phyloP scores from a whole-genome alignment of 2,113 vertebrate species.

The Axis porcinus region DNA sequence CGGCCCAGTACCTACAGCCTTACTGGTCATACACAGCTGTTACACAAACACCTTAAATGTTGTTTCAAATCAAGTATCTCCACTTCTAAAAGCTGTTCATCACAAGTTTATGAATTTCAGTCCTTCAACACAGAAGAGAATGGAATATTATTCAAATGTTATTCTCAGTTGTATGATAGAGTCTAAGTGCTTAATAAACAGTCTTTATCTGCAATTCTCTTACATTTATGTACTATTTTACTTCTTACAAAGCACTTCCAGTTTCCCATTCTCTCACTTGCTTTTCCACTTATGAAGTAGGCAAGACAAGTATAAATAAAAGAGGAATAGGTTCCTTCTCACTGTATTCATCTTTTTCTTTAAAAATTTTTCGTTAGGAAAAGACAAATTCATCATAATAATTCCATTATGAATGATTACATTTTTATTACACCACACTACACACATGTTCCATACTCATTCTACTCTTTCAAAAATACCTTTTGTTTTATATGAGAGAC shows the following conservation, averaged over 20 bases:
- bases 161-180: not conserved
- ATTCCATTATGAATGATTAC: not conserved
- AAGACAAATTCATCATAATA: not conserved
- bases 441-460: not conserved
- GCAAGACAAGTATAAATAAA: not conserved
- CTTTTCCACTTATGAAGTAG: not conserved
- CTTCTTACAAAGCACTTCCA: not conserved
- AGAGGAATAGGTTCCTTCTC: not conserved
- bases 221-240: not conserved
- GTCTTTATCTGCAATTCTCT: not conserved
- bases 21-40: not conserved
- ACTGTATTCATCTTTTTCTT: not conserved
- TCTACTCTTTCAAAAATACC: not conserved
- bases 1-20: accelerated
- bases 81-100: not conserved
- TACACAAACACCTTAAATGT: not conserved
- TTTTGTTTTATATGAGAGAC: not conserved
- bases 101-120: not conserved
- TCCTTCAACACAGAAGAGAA: not conserved
- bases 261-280: not conserved
- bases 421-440: not conserved
- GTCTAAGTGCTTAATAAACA: not conserved
- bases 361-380: not conserved
- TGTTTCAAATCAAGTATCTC: not conserved
- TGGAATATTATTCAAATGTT: not conserved